Evolutionary conservation across 2,888 invertebrate species (phyloP), one percentile per base, ranked within the genome.

Genomic region (Hecatera dysodea): DNA sequence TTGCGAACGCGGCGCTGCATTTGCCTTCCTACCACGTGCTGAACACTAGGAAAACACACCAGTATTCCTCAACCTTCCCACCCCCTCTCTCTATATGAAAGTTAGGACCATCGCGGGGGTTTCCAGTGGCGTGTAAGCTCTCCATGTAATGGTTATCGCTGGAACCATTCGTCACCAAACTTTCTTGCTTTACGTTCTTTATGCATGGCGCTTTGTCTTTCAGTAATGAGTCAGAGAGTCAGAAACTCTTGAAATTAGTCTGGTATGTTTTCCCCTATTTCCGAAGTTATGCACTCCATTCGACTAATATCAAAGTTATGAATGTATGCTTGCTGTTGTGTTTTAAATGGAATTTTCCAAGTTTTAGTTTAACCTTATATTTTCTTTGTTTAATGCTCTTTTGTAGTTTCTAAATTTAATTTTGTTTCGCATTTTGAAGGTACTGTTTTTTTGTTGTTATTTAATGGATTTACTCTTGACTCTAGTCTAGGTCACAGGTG

Each of bases 161-260:
- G 86, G 42, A 36, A 70, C 72, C 82, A 86, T 86, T 75, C 82
- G 76, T 85, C 82, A 82, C 86, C 83, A 80, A 92, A 92, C 85
- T 91, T 92, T 89, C 89, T 85, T 87, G 85, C 87, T 90, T 88
- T 84, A 85, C 81, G 86, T 89, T 90, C 88, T 89, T 86, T 78
- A 84, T 80, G 85, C 87, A 85, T 78, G 81, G 87, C 89, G 90
- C 90, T 91, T 92, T 92, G 93, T 93, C 88, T 90, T 83, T 66
- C 84, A 76, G 89, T 92, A 92, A 93, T 92, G 91, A 93, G 91
- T 89, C 88, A 87, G 86, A 91, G 91, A 93, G 91, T 89, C 88
- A 87, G 86, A 91, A 92, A 89, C 91, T 92, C 86, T 87, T 82
- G 77, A 72, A 87, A 91, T 90, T 89, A 87, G 86, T 85, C 88